A percentile compares a stretch with the other conserved stretches of the same genome.
Evolutionary conservation across 2,888 invertebrate genomes (phyloP).

Genomic region (Erebia palarica): DNA sequence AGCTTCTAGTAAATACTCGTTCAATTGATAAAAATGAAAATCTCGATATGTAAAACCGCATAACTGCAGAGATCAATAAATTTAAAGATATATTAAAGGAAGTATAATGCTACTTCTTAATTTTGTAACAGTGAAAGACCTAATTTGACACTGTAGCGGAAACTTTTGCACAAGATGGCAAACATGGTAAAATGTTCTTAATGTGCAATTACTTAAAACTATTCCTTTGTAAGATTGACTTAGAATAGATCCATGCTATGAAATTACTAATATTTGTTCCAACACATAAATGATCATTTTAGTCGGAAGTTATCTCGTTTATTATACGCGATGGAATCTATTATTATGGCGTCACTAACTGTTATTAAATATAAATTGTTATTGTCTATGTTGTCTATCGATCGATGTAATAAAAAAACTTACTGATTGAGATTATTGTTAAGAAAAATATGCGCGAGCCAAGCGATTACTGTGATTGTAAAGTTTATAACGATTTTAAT

Average conservation of each 20-base stretch:
- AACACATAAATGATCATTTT: too few relatives aligned
- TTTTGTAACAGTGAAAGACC: background rate
- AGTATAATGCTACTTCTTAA: background rate
- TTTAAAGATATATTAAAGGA: background rate
- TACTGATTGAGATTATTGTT: constrained; percentile 15
- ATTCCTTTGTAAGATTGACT: background rate
- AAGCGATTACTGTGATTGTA: constrained; percentile 30
- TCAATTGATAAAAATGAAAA: background rate
- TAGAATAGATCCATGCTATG: too few relatives aligned
- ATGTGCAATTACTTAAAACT: background rate
- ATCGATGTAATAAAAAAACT: constrained; percentile 11
- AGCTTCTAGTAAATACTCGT: background rate
- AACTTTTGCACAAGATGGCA: too few relatives aligned
- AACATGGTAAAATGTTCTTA: too few relatives aligned
- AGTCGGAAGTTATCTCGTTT: background rate
- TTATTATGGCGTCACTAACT: background rate
- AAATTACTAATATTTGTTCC: too few relatives aligned
- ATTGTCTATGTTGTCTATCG: background rate
- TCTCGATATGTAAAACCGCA: background rate
- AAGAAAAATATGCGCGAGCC: constrained; percentile 15
- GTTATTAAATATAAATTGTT: constrained; percentile 14
- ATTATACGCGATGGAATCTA: background rate
- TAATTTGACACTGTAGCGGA: background rate
- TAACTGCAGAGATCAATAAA: background rate
- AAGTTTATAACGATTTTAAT: constrained; percentile 15